Conservation (phyloP, 2,113 vertebrate species). For the Seriola dumerili region DNA sequence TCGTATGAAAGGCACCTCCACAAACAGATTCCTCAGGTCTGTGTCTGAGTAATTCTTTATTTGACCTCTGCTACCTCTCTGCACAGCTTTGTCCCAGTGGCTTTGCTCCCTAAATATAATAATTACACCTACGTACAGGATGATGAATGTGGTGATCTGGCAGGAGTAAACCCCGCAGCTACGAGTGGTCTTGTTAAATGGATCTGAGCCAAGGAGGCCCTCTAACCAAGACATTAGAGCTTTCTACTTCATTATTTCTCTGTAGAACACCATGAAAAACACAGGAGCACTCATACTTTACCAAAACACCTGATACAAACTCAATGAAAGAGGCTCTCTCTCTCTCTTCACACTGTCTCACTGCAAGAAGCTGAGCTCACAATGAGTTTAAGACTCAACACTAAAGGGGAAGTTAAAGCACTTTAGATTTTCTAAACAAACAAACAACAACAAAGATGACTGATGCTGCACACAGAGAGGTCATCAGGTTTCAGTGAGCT, state of each 20-base stretch:
- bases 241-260: conserved; percentile 68
- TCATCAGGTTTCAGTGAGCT: no score
- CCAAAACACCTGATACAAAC: conserved; percentile 50
- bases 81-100: conserved; percentile 54
- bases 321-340: neutral
- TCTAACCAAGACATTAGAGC: conserved; percentile 42
- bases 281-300: conserved; percentile 57
- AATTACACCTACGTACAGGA: conserved; percentile 60
- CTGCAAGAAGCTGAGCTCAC: conserved; percentile 16
- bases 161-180: conserved; percentile 49
- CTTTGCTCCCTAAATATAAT: conserved; percentile 65
- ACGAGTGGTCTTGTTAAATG: conserved; percentile 51
- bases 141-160: conserved; percentile 61
- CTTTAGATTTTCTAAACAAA: no score
- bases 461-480: no score
- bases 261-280: conserved; percentile 58
- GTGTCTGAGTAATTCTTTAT: conserved; percentile 48
- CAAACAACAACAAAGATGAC: no score
- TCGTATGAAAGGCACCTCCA: conserved; percentile 24
- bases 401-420: no score
- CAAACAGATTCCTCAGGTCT: conserved; percentile 37
- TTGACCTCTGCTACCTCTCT: conserved; percentile 47
- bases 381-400: neutral
- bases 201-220: conserved; percentile 43
- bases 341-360: neutral